Base-by-base conservation (phyloP, 2,888 invertebrate species). In the Eustalomyia histrio region DNA sequence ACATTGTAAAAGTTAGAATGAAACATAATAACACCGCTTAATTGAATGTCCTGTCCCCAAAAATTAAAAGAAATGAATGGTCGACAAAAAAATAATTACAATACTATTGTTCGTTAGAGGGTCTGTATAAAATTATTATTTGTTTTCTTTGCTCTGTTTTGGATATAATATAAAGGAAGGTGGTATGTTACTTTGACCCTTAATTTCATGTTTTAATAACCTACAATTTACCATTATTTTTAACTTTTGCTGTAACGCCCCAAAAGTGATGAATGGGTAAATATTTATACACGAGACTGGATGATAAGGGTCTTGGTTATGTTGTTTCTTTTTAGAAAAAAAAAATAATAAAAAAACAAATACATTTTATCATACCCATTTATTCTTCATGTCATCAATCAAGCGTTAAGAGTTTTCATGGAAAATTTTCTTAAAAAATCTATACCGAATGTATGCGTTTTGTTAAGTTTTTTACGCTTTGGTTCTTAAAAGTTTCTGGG, bases 191-290 rank as follows among this genome's bases (percentile, higher is more conserved):
- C 74, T 81, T 75, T 74, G 81, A 72, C 81, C 81, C 75, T 71
- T 71, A 81, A 78, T 75, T 75, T 78, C 71, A 75, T 75, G 81
- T 81, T 81, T 81, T 81, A 78, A 81, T 78, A 75, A 74, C 78
- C 71, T 61, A 78, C 74, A 60, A 74, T 71, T 74, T 74, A 60
- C n/a, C 65, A 74, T 71, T 60, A 17, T 35, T 53, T 72, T 73
- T 65, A 47, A 50, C 43, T 10, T 18, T 33, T 35, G 7, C 12
- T 61, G 43, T 50, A 52, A 71, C 57, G 60, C 43, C 52, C 17
- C 35, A 50, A 29, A 43, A 8, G 4, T 6, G 17, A 1, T 12
- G 24, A 50, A 3, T n/a, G 18, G 55, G 53, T 61, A 61, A 67
- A 61, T 57, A 74, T 60, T 65, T 57, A 53, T 74, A 68, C 55